Evolutionary conservation across 1,140 invertebrate genomes (phyloP), one percentile per base, ranked within the genome.

Genomic region (Psilanteris sp.): DNA sequence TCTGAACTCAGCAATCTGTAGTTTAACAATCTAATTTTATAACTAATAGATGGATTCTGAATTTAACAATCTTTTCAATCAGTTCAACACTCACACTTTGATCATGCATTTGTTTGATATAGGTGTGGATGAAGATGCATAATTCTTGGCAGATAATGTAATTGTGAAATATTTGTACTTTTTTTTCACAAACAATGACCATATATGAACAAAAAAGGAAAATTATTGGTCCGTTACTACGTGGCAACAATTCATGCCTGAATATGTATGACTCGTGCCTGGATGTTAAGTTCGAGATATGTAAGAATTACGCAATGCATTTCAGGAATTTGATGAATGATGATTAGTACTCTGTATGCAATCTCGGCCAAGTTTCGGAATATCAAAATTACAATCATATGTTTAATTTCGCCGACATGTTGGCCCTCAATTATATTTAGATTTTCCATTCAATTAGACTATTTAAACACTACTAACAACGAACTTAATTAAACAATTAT

Each of bases 351-450:
- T 52, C 54, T 36, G 44, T 52, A 61, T 54, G 36, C 29, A 52
- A 61, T 54, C 66, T 34, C 66, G 46, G 54, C 54, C 54, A 61
- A 70, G 44, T 52, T 70, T 59, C 66, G 54, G 66, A 52, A 61
- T 61, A 71, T 62, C 55, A 44, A 71, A 71, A 54, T 71, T 71
- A 59, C 67, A 71, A 71, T 71, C 67, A 61, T 54, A 61, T 37
- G 44, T 71, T 61, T 61, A 71, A 61, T 68, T 61, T 31, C 22
- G 55, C 43, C 66, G 66, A 57, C 50, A 68, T 68, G 46, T 57
- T 24, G 52, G 66, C 54, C 66, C 66, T 59, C 66, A 36, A 50
- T 59, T 70, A 70, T 71, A 62, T 71, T 71, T 71, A 54, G 54
- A 52, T 37, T 29, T 55, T 61, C 67, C 34, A 61, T 71, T 71